Evolutionary conservation across 1,140 invertebrate genomes (phyloP).

Genomic region (Drosophila nannoptera): DNA sequence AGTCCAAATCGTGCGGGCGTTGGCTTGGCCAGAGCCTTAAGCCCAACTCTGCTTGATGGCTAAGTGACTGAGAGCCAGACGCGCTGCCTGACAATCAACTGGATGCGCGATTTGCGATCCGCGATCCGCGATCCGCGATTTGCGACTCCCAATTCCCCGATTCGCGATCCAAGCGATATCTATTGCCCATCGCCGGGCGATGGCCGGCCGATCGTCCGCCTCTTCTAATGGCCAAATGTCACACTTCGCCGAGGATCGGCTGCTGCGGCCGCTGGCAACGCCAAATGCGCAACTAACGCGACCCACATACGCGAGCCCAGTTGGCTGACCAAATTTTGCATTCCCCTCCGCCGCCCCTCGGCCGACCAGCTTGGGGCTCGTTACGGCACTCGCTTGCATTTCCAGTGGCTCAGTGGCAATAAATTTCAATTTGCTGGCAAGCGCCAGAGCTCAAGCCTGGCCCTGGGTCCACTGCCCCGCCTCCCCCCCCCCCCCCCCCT

Average conservation of each 20-base stretch:
- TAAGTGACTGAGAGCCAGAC: conserved; percentile 52
- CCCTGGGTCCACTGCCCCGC: neutral
- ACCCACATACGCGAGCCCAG: conserved; percentile 72
- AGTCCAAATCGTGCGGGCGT: conserved; percentile 70
- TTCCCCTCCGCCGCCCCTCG: conserved; percentile 1
- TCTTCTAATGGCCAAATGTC: conserved; percentile 72
- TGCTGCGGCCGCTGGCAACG: conserved; percentile 32
- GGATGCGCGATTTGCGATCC: conserved; percentile 46
- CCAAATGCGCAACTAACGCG: conserved; percentile 56
- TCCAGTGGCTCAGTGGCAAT: conserved; percentile 74
- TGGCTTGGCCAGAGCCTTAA: conserved; percentile 40
- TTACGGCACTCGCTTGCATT: conserved; percentile 54
- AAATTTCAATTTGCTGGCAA: conserved; percentile 74
- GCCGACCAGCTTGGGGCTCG: conserved; percentile 2
- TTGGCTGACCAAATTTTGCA: conserved; percentile 67
- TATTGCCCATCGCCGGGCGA: conserved; percentile 5
- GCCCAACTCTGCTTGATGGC: conserved; percentile 40
- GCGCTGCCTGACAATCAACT: conserved; percentile 65
- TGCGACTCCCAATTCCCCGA: too few species aligned
- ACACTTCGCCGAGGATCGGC: conserved; percentile 55
- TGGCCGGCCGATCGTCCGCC: conserved; percentile 41
- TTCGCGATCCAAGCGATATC: conserved; percentile 25
- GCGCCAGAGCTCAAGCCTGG: conserved; percentile 11
- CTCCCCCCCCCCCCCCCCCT: neutral
- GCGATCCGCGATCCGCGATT: conserved; percentile 36